Evolutionary conservation across 2,888 invertebrate genomes (phyloP).

Genomic region (Actias luna): DNA sequence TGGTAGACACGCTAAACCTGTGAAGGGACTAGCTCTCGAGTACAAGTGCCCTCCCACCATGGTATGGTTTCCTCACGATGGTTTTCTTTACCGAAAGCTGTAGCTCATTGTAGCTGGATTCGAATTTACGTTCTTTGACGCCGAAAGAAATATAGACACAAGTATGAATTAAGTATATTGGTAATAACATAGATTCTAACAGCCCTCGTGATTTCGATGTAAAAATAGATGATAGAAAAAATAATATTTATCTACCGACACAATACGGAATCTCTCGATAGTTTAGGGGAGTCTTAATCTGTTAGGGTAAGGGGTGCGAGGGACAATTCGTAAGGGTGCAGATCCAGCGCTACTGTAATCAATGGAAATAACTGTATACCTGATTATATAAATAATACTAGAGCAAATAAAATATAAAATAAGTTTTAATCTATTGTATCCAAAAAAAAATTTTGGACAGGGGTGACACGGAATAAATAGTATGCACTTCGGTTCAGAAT

Average conservation of each 20-base stretch:
- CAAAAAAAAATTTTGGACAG: not conserved
- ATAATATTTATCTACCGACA: not conserved
- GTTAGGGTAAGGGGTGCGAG: not conserved
- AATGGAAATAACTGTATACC: not conserved
- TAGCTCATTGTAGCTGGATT: too few relatives aligned
- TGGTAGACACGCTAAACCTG: too few relatives aligned
- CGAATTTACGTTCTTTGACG: too few relatives aligned
- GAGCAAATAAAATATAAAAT: not conserved
- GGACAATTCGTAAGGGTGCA: not conserved
- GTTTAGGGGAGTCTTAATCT: not conserved
- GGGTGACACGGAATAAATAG: not conserved
- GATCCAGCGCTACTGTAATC: not conserved
- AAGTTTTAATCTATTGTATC: not conserved
- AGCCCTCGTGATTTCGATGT: too few relatives aligned
- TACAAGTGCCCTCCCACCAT: too few relatives aligned
- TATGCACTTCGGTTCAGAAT: not conserved
- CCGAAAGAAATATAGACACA: too few relatives aligned
- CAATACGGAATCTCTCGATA: not conserved
- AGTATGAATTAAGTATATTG: too few relatives aligned
- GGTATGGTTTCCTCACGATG: too few relatives aligned
- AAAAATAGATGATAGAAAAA: too few relatives aligned
- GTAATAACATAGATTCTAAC: too few relatives aligned
- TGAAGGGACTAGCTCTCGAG: too few relatives aligned
- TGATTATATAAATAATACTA: not conserved
- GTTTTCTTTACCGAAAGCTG: too few relatives aligned